Evolutionary conservation across 1,140 invertebrate genomes (phyloP).

Genomic region (Gryllus bimaculatus): DNA sequence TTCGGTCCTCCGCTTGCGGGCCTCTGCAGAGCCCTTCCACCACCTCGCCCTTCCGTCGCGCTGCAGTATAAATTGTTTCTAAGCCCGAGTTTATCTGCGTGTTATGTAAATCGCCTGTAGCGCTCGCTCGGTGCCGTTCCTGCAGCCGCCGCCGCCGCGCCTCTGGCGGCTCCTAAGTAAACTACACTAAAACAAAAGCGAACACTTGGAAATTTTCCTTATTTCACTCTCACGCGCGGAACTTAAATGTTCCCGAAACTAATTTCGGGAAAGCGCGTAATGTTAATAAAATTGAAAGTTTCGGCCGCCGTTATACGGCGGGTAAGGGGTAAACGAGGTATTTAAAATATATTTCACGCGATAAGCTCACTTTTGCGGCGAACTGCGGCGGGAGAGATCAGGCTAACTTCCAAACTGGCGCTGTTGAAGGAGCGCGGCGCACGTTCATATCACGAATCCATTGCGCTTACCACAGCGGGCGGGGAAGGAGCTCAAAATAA

Average conservation of each 20-base stretch:
- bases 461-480: not conserved
- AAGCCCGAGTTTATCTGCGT: not conserved
- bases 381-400: not conserved
- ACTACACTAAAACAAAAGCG: not conserved
- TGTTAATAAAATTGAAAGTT: slow-evolving; percentile 6
- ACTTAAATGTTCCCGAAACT: not conserved
- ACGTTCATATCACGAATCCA: not conserved
- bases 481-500: no score
- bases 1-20: not conserved
- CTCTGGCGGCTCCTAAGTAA: not conserved
- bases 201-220: slow-evolving; percentile 1
- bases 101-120: not conserved
- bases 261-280: not conserved
- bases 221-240: not conserved
- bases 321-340: not conserved
- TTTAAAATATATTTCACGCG: not conserved
- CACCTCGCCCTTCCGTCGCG: no score
- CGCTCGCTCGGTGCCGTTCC: not conserved
- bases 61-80: not conserved
- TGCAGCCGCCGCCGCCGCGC: not conserved
- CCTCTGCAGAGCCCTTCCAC: no score
- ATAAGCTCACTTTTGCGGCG: not conserved
- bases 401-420: not conserved
- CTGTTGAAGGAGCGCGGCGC: not conserved
- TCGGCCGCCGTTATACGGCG: not conserved